These are phyloP conservation scores for Isoperla grammatica DNA, from an alignment of 2,888 invertebrate genomes.

Conservation along the genomic window DNA sequence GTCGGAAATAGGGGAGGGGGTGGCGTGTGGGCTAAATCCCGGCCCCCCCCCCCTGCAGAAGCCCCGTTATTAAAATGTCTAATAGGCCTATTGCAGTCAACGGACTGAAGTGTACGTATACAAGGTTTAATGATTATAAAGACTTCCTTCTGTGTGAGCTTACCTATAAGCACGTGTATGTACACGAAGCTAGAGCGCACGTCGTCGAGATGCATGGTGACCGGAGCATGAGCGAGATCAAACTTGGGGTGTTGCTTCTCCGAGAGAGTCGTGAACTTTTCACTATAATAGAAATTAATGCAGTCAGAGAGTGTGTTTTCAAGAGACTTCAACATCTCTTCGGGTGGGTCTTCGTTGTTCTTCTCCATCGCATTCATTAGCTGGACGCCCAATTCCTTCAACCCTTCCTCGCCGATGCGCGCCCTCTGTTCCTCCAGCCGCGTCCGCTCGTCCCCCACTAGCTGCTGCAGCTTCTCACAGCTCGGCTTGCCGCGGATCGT, in stretches of 20 bases:
- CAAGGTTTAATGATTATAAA: no score
- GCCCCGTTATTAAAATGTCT: no score
- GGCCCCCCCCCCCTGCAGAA: no score
- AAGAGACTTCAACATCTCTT: no score
- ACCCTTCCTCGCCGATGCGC: constrained; percentile 60
- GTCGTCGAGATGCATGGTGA: constrained; percentile 72
- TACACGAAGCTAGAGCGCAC: constrained; percentile 78
- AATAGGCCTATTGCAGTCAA: no score
- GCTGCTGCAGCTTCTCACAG: constrained; percentile 54
- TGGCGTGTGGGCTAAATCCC: no score
- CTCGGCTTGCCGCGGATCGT: constrained; percentile 59
- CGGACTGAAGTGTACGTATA: no score
- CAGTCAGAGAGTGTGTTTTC: no score
- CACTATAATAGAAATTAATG: constrained; percentile 39
- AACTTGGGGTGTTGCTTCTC: constrained; percentile 49
- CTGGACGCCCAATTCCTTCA: constrained; percentile 55
- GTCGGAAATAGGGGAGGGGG: no score
- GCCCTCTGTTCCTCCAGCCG: constrained; percentile 62
- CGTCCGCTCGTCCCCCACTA: constrained; percentile 66
- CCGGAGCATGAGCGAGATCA: constrained; percentile 58
- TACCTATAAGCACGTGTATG: constrained; percentile 51
- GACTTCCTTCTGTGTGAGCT: no score
- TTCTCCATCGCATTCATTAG: constrained; percentile 60
- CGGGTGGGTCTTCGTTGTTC: no score
- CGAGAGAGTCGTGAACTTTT: constrained; percentile 45